Evolutionary conservation across 2,113 vertebrate species (phyloP).

Genomic region (Dromaius novaehollandiae): DNA sequence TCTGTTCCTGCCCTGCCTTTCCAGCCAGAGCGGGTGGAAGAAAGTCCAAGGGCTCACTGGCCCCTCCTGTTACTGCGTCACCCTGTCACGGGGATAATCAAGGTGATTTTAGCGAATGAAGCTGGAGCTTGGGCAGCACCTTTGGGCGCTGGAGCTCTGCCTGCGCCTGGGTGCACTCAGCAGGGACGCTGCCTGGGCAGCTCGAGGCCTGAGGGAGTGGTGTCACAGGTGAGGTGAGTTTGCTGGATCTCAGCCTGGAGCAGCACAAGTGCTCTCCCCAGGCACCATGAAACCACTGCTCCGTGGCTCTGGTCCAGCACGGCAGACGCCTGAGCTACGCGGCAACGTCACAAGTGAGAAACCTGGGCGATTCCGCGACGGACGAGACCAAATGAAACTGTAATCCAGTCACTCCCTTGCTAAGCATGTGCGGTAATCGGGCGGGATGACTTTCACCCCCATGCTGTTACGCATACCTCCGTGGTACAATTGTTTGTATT

Average conservation of each 20-base stretch:
- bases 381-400: not conserved
- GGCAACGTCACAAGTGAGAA: rapidly evolving
- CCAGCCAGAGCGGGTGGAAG: not conserved
- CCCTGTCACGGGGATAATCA: no score
- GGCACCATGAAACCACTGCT: rapidly evolving
- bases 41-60: no score
- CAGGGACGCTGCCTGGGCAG: not conserved
- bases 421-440: rapidly evolving
- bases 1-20: not conserved
- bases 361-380: not conserved
- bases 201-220: not conserved
- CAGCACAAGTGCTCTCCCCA: not conserved
- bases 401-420: rapidly evolving
- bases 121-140: no score
- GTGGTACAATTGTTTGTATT: not conserved
- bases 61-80: no score
- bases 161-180: not conserved
- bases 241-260: not conserved
- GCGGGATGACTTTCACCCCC: rapidly evolving
- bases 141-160: no score
- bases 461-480: no score
- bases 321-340: rapidly evolving
- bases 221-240: not conserved
- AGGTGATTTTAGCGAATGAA: no score
- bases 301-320: not conserved